These are phyloP conservation scores for Drosophila nebulosa DNA, from an alignment of 1,140 invertebrate genomes.

Conservation along the genomic window DNA sequence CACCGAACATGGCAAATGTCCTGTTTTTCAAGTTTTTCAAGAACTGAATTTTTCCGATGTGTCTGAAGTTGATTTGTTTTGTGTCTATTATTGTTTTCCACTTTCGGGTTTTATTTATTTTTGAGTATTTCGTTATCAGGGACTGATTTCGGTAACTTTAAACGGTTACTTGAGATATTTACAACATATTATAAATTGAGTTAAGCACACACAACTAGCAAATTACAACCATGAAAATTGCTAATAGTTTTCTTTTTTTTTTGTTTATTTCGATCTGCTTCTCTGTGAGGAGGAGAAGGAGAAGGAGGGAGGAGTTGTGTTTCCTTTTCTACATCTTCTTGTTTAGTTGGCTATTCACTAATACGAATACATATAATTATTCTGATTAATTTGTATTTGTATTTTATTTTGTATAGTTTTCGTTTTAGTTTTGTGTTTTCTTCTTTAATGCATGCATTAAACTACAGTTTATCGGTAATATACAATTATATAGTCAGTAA, in stretches of 20 bases:
- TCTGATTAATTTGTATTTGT: conserved; percentile 21
- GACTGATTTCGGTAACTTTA: conserved; percentile 4
- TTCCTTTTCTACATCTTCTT: neutral
- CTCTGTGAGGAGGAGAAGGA: neutral
- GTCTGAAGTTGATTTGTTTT: neutral
- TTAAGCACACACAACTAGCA: conserved; percentile 38
- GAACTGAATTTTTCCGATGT: too few relatives aligned
- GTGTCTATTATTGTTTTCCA: neutral
- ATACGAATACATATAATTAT: neutral
- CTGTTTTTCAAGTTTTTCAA: too few relatives aligned
- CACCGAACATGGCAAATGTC: too few relatives aligned
- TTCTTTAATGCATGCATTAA: conserved; percentile 34
- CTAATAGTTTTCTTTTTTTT: conserved; percentile 61
- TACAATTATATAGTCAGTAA: conserved; percentile 57
- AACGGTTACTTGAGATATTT: conserved; percentile 8
- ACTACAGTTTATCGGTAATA: conserved; percentile 42
- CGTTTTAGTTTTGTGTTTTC: neutral
- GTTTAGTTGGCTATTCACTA: neutral
- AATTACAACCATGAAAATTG: conserved; percentile 79
- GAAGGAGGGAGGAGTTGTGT: conserved; percentile 10
- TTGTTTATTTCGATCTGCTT: conserved; percentile 1
- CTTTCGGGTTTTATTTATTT: too few relatives aligned
- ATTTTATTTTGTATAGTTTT: conserved; percentile 18
- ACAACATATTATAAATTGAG: conserved; percentile 28
- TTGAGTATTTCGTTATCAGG: conserved; percentile 11